These are phyloP conservation scores for Vireo altiloquus DNA, from an alignment of 2,113 vertebrate genomes.

Conservation along the genomic window DNA sequence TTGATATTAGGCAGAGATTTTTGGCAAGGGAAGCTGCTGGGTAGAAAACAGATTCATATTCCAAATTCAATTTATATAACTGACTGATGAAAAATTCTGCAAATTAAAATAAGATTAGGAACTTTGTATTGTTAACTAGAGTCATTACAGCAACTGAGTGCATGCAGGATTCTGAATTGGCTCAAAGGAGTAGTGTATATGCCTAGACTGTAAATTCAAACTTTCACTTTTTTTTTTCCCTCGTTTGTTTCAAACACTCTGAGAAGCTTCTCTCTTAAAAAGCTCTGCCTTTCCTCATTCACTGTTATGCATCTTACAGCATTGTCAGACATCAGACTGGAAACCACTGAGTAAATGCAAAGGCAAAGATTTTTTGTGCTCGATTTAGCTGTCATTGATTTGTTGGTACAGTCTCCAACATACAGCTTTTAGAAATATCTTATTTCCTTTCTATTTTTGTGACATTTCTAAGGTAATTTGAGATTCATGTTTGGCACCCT, in stretches of 20 bases:
- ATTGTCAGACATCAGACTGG: background rate
- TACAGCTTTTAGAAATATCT: background rate
- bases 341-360: background rate
- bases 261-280: background rate
- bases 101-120: background rate
- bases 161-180: background rate
- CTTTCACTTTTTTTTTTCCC: accelerated
- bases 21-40: background rate
- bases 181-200: background rate
- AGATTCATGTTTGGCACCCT: background rate
- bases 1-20: background rate
- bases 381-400: background rate
- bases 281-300: background rate
- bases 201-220: background rate
- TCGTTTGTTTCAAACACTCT: background rate
- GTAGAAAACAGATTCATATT: background rate
- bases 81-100: background rate
- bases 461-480: background rate
- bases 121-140: background rate
- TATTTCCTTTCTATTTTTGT: background rate
- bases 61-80: background rate
- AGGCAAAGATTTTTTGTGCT: background rate
- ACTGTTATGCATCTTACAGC: background rate
- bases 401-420: background rate
- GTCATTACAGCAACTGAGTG: background rate